Evolutionary conservation across 2,797 vertebrate species (phyloP), one percentile per base, ranked within the genome.

Genomic region (Periparus ater): DNA sequence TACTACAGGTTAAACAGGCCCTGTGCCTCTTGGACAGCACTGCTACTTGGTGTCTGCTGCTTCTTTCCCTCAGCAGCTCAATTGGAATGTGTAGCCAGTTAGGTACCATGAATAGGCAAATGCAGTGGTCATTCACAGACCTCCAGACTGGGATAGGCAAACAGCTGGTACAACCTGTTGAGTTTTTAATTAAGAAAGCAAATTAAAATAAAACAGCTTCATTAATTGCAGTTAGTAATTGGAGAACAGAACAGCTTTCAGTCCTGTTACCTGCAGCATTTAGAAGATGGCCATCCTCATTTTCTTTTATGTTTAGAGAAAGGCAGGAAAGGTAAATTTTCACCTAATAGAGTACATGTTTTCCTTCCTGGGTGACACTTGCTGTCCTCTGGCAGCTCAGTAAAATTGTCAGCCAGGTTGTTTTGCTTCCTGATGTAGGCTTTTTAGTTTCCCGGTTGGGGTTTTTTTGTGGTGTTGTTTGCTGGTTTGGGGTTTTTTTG

Each of bases 151-250:
- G 22, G 7, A 9, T 5, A 22, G 36, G 2, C 30, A 65, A 40
- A 72, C 6, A 19, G 2, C 21, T 10, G 2, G 19, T 57, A 54
- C 7, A 48, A 7, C 36, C 11, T 11, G 1, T n/a, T 1, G 3
- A 16, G 20, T 50, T 72, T 75, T 84, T 29, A 54, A 13, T 78
- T 74, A 78, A 68, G 42, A 60, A 74, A 68, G 20, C 16, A 68
- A 77, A 25, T 20, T 11, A 42, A 76, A 87, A 42, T 36, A 60
- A 71, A 83, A 13, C 18, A 23, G 9, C 10, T 58, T 51, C 4
- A 4, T 27, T 50, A 65, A 42, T 38, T 48, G 15, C 2, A 32
- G 25, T 32, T 62, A 36, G 6, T 30, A 34, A 22, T 17, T 27
- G 6, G 9, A 50, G 51, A 60, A 21, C 10, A 19, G 42, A 68